Base-by-base conservation (phyloP, 2,113 vertebrate genomes). In the Sander lucioperca region DNA sequence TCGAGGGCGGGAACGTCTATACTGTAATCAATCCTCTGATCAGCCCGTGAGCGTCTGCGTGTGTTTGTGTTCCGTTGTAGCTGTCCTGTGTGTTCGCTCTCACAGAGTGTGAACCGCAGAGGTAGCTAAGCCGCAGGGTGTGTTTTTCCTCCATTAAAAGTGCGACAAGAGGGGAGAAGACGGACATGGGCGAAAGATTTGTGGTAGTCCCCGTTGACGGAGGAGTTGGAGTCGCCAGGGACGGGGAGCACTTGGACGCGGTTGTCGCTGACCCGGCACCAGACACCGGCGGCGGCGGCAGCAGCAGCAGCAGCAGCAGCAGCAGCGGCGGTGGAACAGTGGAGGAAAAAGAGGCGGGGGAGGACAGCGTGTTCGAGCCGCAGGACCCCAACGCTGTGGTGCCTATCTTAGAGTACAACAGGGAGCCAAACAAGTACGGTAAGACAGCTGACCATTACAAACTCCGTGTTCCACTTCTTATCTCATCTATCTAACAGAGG, bases 351-450 rank as follows among this genome's bases (percentile, higher is more conserved):
- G 84, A 73, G 27, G 16, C 67, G 30, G 75, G 39, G 25, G 85
- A 84, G 66, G 84, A 82, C 77, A 69, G 76, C 3, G 80, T 83
- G 88, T 74, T 82, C 85, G 88, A 84, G 58, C 11, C 77, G 69
- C 83, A 71, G 75, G 92, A 93, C 75, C 65, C 81, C 81, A 58
- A 65, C 78, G 75, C 61, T 1, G 87, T 69, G 47, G 91, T 96
- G 8, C 94, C 94, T 3, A 95, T 96, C 71, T 89, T 96, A 74
- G 83, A 93, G 89, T 96, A 96, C 91, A 94, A 86, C 87, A 88
- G 95, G 47, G 95, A 96, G 77, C 95, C 95, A 6, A 95, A 94
- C 82, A 96, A 92, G 91, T 96, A 95, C 85, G 95, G 95, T 96
- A 78, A 90, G 92, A 83, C 70, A n/a, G 33, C 50, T 30, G 27